Percentiles rank a stretch among this genome's conserved stretches.
Evolutionary conservation across 2,113 vertebrate species (phyloP).

Genomic region (Abramis brama): DNA sequence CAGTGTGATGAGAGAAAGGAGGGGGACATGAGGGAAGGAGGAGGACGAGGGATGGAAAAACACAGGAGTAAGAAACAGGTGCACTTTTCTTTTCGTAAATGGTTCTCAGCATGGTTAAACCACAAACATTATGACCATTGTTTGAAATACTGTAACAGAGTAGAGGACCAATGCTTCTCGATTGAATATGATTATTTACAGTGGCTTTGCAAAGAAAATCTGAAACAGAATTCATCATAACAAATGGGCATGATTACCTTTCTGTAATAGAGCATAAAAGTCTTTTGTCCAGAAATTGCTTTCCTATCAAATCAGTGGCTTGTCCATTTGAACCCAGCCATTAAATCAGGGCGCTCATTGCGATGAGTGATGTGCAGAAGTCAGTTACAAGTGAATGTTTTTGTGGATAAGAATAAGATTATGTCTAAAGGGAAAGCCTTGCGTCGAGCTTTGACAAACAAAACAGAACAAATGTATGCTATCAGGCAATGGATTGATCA

Average conservation of each 20-base stretch:
- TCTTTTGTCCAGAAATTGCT: conserved; percentile 45
- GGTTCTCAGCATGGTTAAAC: conserved; percentile 16
- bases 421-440: not conserved
- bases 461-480: not conserved
- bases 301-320: conserved; percentile 46
- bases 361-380: not conserved
- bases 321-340: conserved; percentile 37
- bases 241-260: conserved; percentile 45
- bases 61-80: not conserved
- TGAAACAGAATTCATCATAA: conserved; percentile 23
- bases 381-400: not conserved
- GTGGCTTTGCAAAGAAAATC: conserved; percentile 26
- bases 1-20: not conserved
- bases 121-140: conserved; percentile 39
- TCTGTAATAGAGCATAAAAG: conserved; percentile 29
- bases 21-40: too few relatives aligned
- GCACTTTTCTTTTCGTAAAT: conserved; percentile 22
- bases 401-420: not conserved
- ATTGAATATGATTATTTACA: conserved; percentile 37
- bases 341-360: conserved; percentile 45
- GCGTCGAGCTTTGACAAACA: not conserved
- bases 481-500: not conserved
- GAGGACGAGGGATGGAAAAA: not conserved
- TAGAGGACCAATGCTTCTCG: conserved; percentile 13
- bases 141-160: conserved; percentile 44